These are phyloP conservation scores for Anguilla anguilla DNA, from an alignment of 2,797 vertebrate species.

Conservation along the genomic window DNA sequence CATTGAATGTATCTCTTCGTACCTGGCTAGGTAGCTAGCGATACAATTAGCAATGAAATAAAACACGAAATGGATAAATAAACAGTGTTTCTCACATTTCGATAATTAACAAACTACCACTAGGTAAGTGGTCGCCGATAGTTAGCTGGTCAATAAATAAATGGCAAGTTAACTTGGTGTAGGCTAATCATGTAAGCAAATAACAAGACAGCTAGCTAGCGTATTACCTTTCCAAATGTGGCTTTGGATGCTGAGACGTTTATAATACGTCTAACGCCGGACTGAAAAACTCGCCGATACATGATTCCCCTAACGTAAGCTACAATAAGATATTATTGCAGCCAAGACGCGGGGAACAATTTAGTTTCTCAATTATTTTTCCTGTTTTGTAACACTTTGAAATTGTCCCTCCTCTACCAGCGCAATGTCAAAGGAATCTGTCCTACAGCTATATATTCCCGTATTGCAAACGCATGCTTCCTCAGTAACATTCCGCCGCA, in stretches of 20 bases:
- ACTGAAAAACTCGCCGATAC: conserved; percentile 73
- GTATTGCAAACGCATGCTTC: conserved; percentile 37
- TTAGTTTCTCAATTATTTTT: conserved; percentile 28
- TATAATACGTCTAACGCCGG: conserved; percentile 52
- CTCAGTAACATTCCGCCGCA: conserved; percentile 35
- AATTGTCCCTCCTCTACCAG: conserved; percentile 39
- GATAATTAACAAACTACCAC: not conserved
- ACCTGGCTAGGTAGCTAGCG: not conserved
- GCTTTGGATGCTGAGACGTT: conserved; percentile 52
- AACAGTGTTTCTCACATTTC: not conserved
- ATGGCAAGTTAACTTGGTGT: not conserved
- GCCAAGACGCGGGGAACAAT: conserved; percentile 44
- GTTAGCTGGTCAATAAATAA: not conserved
- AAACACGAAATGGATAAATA: not conserved
- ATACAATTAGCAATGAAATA: not conserved
- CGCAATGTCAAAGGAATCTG: conserved; percentile 74
- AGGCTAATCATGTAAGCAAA: not conserved
- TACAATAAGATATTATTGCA: conserved; percentile 13
- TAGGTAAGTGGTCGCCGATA: not conserved
- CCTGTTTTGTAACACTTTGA: conserved; percentile 55
- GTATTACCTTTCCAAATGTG: conserved; percentile 63
- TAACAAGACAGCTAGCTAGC: not conserved
- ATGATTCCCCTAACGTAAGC: conserved; percentile 60
- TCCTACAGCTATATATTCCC: conserved; percentile 49
- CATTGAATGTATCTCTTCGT: not conserved